phyloP scores from a whole-genome alignment of 2,888 invertebrate genomes.

The Heliconius ethilla region DNA sequence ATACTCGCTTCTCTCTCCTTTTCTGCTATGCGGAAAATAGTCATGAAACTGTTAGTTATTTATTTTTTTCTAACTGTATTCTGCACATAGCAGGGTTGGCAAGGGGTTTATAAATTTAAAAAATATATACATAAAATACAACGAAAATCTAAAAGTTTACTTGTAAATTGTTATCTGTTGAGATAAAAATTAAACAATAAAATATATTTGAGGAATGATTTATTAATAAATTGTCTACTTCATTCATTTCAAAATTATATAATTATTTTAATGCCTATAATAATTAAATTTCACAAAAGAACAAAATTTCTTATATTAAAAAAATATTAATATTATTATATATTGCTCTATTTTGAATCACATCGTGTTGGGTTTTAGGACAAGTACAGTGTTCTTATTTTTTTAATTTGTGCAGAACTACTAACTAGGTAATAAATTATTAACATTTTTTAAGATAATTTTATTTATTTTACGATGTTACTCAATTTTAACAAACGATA shows the following conservation, averaged over 20 bases:
- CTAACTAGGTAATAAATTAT: neutral
- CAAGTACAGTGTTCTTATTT: slow-evolving; percentile 8
- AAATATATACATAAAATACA: no score
- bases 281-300: slow-evolving; percentile 4
- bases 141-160: no score
- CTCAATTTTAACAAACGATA: neutral
- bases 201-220: neutral
- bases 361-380: slow-evolving; percentile 52
- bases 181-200: slow-evolving; percentile 1
- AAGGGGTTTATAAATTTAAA: no score
- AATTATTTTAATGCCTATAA: neutral
- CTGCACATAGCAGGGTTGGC: no score
- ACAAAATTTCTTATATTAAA: slow-evolving; percentile 8
- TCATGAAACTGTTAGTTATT: no score
- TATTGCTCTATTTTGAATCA: slow-evolving; percentile 68
- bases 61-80: no score
- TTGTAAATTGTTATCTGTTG: neutral
- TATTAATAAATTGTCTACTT: slow-evolving; percentile 19
- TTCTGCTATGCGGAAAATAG: no score
- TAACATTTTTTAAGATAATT: neutral
- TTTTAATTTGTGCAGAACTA: slow-evolving; percentile 17
- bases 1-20: no score
- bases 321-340: slow-evolving; percentile 26
- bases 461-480: neutral
- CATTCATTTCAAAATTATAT: neutral